Conservation (phyloP, 2,113 vertebrate species). For the Columba janthina region DNA sequence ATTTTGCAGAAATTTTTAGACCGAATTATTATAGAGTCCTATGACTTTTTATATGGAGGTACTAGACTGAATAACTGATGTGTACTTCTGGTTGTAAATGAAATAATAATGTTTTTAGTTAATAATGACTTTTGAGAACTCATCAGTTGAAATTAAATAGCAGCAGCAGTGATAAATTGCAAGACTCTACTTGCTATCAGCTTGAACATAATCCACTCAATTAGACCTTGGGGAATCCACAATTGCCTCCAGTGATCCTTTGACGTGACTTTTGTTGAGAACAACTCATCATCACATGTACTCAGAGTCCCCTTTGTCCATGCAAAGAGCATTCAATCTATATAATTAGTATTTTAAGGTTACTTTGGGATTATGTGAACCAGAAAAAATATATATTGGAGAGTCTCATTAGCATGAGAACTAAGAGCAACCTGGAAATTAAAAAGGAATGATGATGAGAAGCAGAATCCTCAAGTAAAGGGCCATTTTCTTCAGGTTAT, state of each 20-base stretch:
- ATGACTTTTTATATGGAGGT: background rate
- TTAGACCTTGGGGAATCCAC: background rate
- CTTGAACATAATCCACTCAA: background rate
- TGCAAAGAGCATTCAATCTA: background rate
- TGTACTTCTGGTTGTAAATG: background rate
- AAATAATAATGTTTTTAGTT: background rate
- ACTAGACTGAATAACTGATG: background rate
- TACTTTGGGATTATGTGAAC: background rate
- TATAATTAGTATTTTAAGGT: background rate
- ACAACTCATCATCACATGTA: background rate
- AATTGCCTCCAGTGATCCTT: background rate
- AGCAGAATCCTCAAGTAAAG: background rate
- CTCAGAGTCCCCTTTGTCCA: background rate
- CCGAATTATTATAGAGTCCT: background rate
- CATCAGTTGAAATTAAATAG: background rate
- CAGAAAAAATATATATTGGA: background rate
- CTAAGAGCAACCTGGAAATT: background rate
- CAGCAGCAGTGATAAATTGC: background rate
- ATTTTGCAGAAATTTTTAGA: background rate
- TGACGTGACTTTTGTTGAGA: background rate
- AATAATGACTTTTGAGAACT: background rate
- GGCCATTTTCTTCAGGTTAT: background rate
- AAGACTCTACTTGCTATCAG: background rate
- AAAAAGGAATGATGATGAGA: background rate
- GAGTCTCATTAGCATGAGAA: background rate